These are phyloP conservation scores for Drosophila miranda DNA, from an alignment of 1,140 invertebrate species.

Conservation along the genomic window DNA sequence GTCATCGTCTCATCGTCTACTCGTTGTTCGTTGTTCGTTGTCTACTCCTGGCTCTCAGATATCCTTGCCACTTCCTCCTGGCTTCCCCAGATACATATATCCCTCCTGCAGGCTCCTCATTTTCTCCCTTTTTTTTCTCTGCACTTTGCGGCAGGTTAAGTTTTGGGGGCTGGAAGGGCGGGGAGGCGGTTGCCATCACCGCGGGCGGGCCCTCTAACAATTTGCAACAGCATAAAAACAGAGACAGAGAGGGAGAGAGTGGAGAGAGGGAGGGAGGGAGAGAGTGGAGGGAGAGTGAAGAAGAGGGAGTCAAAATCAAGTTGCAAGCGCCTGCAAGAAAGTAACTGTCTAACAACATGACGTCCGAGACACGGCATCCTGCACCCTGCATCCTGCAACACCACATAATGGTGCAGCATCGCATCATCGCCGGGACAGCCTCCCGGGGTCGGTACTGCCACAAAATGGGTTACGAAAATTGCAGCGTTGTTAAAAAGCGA, in stretches of 20 bases:
- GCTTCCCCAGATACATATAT: slow-evolving; percentile 10
- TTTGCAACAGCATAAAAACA: slow-evolving; percentile 54
- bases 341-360: slow-evolving; percentile 72
- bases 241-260: too few species aligned
- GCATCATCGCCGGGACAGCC: slow-evolving; percentile 33
- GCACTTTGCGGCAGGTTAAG: slow-evolving; percentile 50
- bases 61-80: slow-evolving; percentile 25
- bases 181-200: slow-evolving; percentile 11
- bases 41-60: too few species aligned
- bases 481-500: slow-evolving; percentile 75
- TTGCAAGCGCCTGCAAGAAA: slow-evolving; percentile 67
- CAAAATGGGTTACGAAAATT: slow-evolving; percentile 58
- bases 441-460: slow-evolving; percentile 12
- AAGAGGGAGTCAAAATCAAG: slow-evolving; percentile 14
- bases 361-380: slow-evolving; percentile 52
- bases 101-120: slow-evolving; percentile 23
- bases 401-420: slow-evolving; percentile 36
- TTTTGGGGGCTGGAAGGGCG: not conserved
- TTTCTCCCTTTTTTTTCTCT: slow-evolving; percentile 22
- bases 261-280: not conserved
- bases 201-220: slow-evolving; percentile 66
- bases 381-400: slow-evolving; percentile 5
- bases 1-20: not conserved
- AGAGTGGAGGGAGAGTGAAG: not conserved
- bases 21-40: too few species aligned